Percentiles rank a stretch among this genome's conserved stretches.
phyloP scores from a whole-genome alignment of 2,888 invertebrate genomes.

The Chrysotoxum bicinctum region DNA sequence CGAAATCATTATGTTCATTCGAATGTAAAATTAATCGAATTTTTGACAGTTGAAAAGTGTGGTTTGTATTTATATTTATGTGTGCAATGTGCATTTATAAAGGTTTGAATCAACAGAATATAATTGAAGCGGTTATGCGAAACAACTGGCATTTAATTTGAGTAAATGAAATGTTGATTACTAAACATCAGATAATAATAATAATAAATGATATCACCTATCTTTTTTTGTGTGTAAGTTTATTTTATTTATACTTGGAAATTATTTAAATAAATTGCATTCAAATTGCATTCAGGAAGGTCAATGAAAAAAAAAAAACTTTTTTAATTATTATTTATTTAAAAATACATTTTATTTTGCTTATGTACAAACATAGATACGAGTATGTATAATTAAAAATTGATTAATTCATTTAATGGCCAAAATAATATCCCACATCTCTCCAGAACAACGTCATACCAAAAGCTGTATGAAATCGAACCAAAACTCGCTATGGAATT shows the following conservation, averaged over 20 bases:
- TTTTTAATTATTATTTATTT: no score
- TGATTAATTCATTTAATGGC: no score
- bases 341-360: no score
- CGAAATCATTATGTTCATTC: conserved; percentile 4
- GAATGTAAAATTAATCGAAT: conserved; percentile 43
- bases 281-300: no score
- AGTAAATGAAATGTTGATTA: conserved; percentile 46
- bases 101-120: conserved; percentile 9
- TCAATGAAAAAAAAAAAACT: no score
- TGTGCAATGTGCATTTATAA: conserved; percentile 3
- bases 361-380: no score
- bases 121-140: conserved; percentile 41
- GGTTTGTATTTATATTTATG: neutral
- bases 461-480: neutral
- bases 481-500: no score
- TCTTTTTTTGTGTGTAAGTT: neutral
- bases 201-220: neutral
- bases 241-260: neutral
- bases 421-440: no score
- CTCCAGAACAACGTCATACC: no score
- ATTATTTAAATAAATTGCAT: neutral
- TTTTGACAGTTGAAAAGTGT: conserved; percentile 33
- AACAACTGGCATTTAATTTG: conserved; percentile 41
- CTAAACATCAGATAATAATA: conserved; percentile 35
- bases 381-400: no score